Evolutionary conservation across 2,888 invertebrate genomes (phyloP), one percentile per base, ranked within the genome.

Genomic region (Rhogogaster chlorosoma): DNA sequence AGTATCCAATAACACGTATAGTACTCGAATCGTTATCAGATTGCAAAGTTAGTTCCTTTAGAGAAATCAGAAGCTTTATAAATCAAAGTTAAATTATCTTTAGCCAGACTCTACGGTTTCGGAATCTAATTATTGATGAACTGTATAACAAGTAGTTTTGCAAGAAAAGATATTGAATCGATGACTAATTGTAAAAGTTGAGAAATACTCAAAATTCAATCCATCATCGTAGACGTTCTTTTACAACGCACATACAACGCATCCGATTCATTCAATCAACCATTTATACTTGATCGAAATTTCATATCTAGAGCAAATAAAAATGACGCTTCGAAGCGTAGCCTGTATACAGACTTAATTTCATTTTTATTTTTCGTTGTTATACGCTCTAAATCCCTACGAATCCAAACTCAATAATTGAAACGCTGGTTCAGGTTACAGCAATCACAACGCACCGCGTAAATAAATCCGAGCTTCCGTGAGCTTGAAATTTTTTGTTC

Each of bases 381-480:
- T 77, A 32, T 32, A 77, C 29, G 32, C 29, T 15, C n/a, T 32
- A 15, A 32, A 77, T 75, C 75, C 45, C 0, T 26, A 22, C 3
- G n/a, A 15, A 77, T 53, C 53, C 77, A 77, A 77, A 29, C 53
- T 38, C 53, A 32, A 77, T 77, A 61, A 80, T 80, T 80, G 57
- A 61, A 38, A 61, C 22, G 57, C 36, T 22, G 61, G 80, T 80
- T 80, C 61, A 36, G n/a, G 38, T 80, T 57, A 80, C 61, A 80
- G 61, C 36, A 80, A 61, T 80, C 61, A 22, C 61, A 22, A 61
- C 57, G 57, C 61, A 80, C 15, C 57, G 61, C 61, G 49, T 80
- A 57, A 61, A 80, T 80, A 38, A 80, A 61, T 26, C 22, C 61
- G 15, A 77, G 57, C 57, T 38, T 36, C 61, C 26, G 36, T 36